These are phyloP conservation scores for Cheirogaleus medius DNA, from an alignment of 2,113 vertebrate species.

Conservation along the genomic window DNA sequence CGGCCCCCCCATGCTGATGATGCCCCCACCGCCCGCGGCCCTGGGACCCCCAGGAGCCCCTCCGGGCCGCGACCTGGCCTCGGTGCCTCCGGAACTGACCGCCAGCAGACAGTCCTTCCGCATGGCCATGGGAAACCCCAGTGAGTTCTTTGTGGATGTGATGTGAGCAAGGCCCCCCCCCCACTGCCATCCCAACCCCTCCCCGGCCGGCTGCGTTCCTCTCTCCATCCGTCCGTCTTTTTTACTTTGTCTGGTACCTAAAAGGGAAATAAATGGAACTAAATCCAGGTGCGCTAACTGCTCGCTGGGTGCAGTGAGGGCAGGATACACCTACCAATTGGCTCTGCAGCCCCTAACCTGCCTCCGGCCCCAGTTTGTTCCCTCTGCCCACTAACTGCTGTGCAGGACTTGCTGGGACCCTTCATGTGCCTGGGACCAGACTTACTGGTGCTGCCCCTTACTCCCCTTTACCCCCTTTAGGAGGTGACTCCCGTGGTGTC, in stretches of 20 bases:
- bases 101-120: constrained; percentile 96
- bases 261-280: constrained; percentile 88
- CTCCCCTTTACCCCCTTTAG: background rate
- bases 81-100: constrained; percentile 96
- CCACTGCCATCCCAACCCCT: constrained; percentile 47
- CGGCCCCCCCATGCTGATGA: constrained; percentile 88
- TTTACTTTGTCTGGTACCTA: constrained; percentile 82
- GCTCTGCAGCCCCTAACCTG: constrained; percentile 62
- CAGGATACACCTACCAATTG: constrained; percentile 50
- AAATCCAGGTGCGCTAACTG: constrained; percentile 84
- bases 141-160: constrained; percentile 98
- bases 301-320: constrained; percentile 67
- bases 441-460: constrained; percentile 19
- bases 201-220: constrained; percentile 74
- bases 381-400: constrained; percentile 41
- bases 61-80: constrained; percentile 90
- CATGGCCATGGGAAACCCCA: constrained; percentile 97
- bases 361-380: constrained; percentile 62
- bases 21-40: constrained; percentile 85
- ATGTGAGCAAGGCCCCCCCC: constrained; percentile 90
- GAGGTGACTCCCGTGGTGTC: background rate
- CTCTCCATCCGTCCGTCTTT: constrained; percentile 70
- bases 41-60: constrained; percentile 90
- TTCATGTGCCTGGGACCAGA: background rate
- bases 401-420: background rate